Percentiles rank a stretch among this genome's conserved stretches.
These are phyloP conservation scores for Pseudopipra pipra DNA, from an alignment of 2,113 vertebrate species.

Conservation along the genomic window DNA sequence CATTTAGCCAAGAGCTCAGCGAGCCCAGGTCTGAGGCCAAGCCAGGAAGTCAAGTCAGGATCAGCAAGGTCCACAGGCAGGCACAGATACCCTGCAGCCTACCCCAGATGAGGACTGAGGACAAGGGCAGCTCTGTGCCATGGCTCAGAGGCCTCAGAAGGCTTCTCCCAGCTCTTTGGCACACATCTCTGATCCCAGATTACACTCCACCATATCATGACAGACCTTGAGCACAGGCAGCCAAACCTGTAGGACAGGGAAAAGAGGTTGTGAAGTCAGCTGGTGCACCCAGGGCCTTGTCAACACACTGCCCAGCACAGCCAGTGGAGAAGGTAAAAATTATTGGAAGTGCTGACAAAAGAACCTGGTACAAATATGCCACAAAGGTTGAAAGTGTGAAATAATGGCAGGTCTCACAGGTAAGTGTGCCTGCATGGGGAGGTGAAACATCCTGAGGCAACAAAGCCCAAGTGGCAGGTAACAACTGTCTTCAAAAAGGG, in stretches of 20 bases:
- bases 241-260: not conserved
- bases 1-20: not conserved
- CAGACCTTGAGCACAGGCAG: not conserved
- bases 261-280: not conserved
- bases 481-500: not conserved
- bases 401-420: not conserved
- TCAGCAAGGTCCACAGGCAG: not conserved
- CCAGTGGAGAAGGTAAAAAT: not conserved
- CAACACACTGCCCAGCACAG: not conserved
- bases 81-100: not conserved
- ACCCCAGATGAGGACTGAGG: not conserved
- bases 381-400: not conserved
- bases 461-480: not conserved
- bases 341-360: not conserved
- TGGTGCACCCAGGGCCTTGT: not conserved
- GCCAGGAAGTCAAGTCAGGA: not conserved
- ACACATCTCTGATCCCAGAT: not conserved
- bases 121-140: not conserved
- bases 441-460: not conserved
- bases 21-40: not conserved
- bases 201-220: not conserved
- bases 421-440: not conserved
- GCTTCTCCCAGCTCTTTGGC: not conserved
- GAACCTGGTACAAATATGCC: not conserved
- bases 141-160: not conserved